A percentile compares a stretch with the other conserved stretches of the same genome.
Evolutionary conservation across 2,113 vertebrate genomes (phyloP).

Genomic region (Sinocyclocheilus maitianheensis): DNA sequence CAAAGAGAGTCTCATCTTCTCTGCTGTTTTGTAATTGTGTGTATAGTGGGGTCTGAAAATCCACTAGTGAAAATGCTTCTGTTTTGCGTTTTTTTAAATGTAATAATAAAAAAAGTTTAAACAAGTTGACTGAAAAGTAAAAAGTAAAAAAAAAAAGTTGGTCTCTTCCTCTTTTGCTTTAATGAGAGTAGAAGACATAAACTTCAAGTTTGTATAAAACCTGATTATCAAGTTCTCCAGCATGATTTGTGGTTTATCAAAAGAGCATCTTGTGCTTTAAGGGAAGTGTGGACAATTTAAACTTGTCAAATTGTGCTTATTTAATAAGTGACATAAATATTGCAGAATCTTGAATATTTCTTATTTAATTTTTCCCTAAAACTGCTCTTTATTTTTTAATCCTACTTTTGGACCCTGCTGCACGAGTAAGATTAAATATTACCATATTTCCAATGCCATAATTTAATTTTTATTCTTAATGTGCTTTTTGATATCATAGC

Average conservation of each 20-base stretch:
- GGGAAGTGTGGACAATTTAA: not conserved
- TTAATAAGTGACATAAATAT: not conserved
- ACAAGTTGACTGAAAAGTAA: too few relatives aligned
- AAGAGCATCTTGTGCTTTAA: not conserved
- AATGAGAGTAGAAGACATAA: not conserved
- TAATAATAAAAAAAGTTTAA: too few relatives aligned
- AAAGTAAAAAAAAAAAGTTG: too few relatives aligned
- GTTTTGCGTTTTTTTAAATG: not conserved
- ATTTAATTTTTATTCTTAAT: not conserved
- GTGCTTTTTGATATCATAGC: not conserved
- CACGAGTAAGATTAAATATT: not conserved
- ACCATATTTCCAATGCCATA: not conserved
- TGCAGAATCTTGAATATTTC: not conserved
- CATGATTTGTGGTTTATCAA: not conserved
- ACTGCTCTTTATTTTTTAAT: not conserved
- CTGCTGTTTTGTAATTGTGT: not conserved
- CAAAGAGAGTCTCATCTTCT: conserved; percentile 8
- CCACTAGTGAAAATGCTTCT: not conserved
- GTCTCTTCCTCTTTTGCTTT: not conserved
- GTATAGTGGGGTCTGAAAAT: not conserved
- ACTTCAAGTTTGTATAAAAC: not conserved
- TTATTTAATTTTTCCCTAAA: not conserved
- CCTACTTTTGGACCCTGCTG: not conserved
- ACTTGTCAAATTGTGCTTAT: not conserved
- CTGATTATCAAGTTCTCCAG: not conserved